phyloP scores from a whole-genome alignment of 2,888 invertebrate species.

The Cerceris ruficornis region DNA sequence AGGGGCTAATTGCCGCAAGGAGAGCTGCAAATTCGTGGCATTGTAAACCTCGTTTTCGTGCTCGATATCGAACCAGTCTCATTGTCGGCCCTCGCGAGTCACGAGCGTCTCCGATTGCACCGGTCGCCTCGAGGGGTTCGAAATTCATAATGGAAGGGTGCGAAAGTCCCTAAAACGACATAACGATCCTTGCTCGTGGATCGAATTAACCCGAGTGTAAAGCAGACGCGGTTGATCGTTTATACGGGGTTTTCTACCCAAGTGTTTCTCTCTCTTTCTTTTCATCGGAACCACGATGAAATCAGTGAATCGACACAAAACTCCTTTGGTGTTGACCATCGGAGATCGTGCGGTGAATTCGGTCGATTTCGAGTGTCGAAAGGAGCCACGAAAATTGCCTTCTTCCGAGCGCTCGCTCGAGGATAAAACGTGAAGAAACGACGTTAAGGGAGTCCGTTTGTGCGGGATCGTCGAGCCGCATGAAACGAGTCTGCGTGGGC shows the following conservation, averaged over 20 bases:
- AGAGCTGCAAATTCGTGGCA: conserved; percentile 67
- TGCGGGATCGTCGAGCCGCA: conserved; percentile 35
- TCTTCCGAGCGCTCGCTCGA: conserved; percentile 47
- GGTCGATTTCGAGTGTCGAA: conserved; percentile 13
- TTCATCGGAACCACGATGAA: no score
- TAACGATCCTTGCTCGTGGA: background rate
- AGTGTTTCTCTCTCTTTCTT: no score
- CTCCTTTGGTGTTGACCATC: background rate
- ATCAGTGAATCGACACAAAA: background rate
- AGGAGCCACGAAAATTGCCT: conserved; percentile 39
- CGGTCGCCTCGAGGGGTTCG: background rate
- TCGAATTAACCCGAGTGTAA: no score
- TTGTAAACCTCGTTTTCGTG: conserved; percentile 53
- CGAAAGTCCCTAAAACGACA: background rate
- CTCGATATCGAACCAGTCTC: conserved; percentile 51
- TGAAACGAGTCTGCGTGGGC: conserved; percentile 52
- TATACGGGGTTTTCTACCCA: no score
- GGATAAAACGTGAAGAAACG: conserved; percentile 34
- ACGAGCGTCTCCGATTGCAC: background rate
- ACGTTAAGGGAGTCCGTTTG: conserved; percentile 36
- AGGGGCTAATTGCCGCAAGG: conserved; percentile 68
- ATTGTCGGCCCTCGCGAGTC: conserved; percentile 41
- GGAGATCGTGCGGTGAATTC: background rate
- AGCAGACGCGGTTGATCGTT: no score
- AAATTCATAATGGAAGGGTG: background rate